Percentiles rank a stretch among this genome's conserved stretches.
phyloP scores from a whole-genome alignment of 2,113 vertebrate genomes.

The Colistium nudipinnis region DNA sequence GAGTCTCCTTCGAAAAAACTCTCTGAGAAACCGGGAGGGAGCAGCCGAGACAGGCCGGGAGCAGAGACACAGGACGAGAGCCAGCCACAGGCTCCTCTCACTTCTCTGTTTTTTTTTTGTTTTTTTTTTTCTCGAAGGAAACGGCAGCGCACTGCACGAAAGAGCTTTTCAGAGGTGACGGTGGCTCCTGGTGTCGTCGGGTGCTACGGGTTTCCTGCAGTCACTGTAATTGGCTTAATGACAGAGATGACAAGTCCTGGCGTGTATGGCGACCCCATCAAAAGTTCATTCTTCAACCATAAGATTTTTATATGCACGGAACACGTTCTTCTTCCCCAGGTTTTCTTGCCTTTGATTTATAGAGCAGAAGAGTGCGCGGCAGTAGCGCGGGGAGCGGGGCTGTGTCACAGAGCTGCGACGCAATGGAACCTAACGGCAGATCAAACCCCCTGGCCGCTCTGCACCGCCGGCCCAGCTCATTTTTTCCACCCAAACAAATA shows the following conservation, averaged over 20 bases:
- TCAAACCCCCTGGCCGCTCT: constrained; percentile 8
- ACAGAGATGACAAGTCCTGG: constrained; percentile 23
- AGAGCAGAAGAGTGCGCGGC: neutral
- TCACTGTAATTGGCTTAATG: constrained; percentile 33
- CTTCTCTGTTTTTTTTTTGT: constrained; percentile 29
- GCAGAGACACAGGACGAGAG: constrained; percentile 25
- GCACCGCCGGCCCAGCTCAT: constrained; percentile 24
- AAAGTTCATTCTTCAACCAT: constrained; percentile 19
- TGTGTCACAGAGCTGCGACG: constrained; percentile 1
- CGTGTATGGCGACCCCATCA: neutral
- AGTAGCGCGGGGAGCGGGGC: neutral
- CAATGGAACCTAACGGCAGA: constrained; percentile 33
- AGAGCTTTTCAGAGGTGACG: constrained; percentile 43
- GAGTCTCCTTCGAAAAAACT: constrained; percentile 28
- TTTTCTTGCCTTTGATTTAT: constrained; percentile 14
- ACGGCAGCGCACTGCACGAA: constrained; percentile 1
- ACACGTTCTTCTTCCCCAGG: constrained; percentile 19
- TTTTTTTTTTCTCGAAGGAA: constrained; percentile 31
- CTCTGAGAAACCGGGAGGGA: constrained; percentile 33
- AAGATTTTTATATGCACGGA: constrained; percentile 8
- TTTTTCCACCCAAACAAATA: constrained; percentile 69
- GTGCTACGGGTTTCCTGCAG: constrained; percentile 35
- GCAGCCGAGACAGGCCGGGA: neutral
- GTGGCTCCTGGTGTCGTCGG: constrained; percentile 39
- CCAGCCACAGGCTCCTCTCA: constrained; percentile 21